These are phyloP conservation scores for Varanus salvator DNA, from an alignment of 2,113 vertebrate species.

Conservation along the genomic window DNA sequence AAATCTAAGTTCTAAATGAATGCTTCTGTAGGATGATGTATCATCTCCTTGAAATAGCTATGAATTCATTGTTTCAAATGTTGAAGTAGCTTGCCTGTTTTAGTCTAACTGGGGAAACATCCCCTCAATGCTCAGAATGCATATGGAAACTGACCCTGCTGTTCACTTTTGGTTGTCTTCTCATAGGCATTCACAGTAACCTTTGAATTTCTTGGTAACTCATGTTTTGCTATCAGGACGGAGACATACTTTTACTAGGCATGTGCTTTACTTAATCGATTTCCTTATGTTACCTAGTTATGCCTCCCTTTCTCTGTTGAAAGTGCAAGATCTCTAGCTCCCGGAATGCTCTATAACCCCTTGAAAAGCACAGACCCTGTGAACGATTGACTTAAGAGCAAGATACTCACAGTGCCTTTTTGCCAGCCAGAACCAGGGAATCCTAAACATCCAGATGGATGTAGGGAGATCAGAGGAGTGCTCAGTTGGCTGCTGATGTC, in stretches of 20 bases:
- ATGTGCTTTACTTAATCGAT: background rate
- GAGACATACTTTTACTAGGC: background rate
- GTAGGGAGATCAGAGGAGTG: background rate
- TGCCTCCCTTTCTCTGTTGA: background rate
- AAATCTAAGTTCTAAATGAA: background rate
- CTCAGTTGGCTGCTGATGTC: background rate
- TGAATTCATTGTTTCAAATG: background rate
- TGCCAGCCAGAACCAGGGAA: background rate
- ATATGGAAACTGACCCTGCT: background rate
- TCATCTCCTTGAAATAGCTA: background rate
- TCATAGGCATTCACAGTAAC: background rate
- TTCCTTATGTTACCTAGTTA: background rate
- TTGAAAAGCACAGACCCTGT: background rate
- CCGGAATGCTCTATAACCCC: background rate
- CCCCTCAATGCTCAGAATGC: background rate
- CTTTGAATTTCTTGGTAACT: background rate
- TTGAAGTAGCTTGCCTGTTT: background rate
- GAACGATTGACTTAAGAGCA: background rate
- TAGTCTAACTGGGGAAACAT: background rate
- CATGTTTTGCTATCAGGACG: background rate
- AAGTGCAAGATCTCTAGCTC: background rate
- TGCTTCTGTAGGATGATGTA: conserved; percentile 12
- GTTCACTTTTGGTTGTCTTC: background rate
- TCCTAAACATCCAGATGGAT: background rate
- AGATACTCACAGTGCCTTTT: background rate